Evolutionary conservation across 2,888 invertebrate genomes (phyloP), one percentile per base, ranked within the genome.

Genomic region (Dastarcus helophoroides): DNA sequence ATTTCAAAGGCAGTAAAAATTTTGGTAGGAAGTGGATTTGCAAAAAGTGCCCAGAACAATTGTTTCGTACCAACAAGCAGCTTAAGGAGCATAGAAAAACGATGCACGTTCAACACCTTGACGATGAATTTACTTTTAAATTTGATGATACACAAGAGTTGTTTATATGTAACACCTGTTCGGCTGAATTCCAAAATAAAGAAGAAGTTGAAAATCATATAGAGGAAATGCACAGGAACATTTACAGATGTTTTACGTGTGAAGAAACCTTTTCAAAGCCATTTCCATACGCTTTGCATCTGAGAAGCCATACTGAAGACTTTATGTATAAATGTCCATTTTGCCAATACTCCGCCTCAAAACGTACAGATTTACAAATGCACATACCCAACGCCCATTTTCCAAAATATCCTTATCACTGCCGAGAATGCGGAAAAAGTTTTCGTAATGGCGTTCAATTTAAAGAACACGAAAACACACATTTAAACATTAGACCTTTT

Each of bases 381-480:
- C 58, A 60, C 37, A 47, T 58, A 3, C 54, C 58, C 29, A 44
- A 47, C 9, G 49, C 47, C 11, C 60, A 60, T 34, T 43, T 54
- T 9, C 48, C 52, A 15, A 54, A 57, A 26, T 60, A 63, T 37
- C 62, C 62, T 33, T 68, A 68, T 49, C 61, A 62, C 34, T 70
- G 70, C 46, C 62, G 64, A 27, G 60, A 62, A 4, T 70, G 70
- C 46, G 63, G 64, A 32, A 69, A 68, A 49, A 68, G 68, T 9
- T 70, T 69, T 38, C 67, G 65, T 54, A 66, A 68, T 44, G 58
- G 60, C 23, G 63, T 64, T 22, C 60, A 66, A 41, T 66, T 65
- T 32, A 63, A 64, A 43, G 69, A 69, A 36, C 71, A 72, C 49
- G 63, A 64, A 44, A 70, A 71, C 45, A 65, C 66, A 8, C 69